These are phyloP conservation scores for Drosophila formosana DNA, from an alignment of 2,888 invertebrate species.

Conservation along the genomic window DNA sequence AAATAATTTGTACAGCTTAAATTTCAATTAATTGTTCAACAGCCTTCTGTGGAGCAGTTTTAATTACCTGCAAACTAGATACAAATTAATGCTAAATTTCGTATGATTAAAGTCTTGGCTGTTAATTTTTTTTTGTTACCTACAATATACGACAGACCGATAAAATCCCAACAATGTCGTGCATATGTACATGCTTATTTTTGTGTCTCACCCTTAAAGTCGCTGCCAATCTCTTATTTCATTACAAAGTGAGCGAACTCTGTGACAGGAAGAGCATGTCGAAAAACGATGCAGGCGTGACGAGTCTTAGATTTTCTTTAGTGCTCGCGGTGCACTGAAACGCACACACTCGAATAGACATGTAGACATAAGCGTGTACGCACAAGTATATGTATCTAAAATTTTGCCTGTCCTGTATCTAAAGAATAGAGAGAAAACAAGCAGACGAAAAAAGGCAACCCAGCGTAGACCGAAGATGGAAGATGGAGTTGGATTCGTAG, in stretches of 20 bases:
- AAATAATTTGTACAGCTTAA: too few species aligned
- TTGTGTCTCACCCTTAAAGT: too few species aligned
- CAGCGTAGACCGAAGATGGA: conserved; percentile 50
- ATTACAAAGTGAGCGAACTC: neutral
- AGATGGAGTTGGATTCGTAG: conserved; percentile 6
- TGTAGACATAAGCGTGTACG: neutral
- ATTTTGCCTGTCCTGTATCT: conserved; percentile 60
- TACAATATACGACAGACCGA: too few species aligned
- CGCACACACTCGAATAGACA: neutral
- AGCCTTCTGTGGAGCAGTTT: too few species aligned
- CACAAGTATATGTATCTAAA: conserved; percentile 57
- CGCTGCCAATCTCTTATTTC: neutral
- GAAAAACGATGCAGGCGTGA: conserved; percentile 49
- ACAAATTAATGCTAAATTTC: too few species aligned
- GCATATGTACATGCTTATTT: too few species aligned
- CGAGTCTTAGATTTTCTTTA: conserved; percentile 60
- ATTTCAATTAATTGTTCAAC: too few species aligned
- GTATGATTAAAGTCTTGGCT: too few species aligned
- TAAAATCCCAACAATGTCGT: too few species aligned
- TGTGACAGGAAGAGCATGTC: conserved; percentile 18
- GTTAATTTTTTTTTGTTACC: too few species aligned
- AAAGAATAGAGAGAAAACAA: conserved; percentile 24
- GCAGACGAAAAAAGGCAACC: conserved; percentile 49
- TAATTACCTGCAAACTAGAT: too few species aligned
- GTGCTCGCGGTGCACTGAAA: conserved; percentile 11